Evolutionary conservation across 2,797 vertebrate genomes (phyloP), one percentile per base, ranked within the genome.

Genomic region (Acanthis flammea): DNA sequence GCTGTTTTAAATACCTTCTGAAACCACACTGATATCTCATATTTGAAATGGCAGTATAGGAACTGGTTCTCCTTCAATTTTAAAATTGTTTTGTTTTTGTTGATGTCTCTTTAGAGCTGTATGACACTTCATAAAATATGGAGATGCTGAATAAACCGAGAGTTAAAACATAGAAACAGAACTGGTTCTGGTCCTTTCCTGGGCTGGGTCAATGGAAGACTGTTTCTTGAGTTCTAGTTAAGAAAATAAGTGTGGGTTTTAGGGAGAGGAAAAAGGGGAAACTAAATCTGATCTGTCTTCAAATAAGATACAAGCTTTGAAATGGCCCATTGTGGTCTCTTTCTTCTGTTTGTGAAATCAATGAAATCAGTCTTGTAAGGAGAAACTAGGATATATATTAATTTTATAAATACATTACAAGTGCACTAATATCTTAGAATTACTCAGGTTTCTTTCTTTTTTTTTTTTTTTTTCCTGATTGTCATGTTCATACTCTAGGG

Each of bases 311-410:
- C 9, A 63, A 18, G 54, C 13, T 73, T 7, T 54, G 68, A 31
- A 50, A 41, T 14, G 19, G 44, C 19, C 39, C 10, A 27, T 54
- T 0, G 0, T 19, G 15, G 22, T 48, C 6, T 81, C 28, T 75
- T 24, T 73, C 14, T 62, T 57, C 35, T 72, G 23, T 63, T 77
- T 48, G 15, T 74, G 57, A 77, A 73, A 76, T 73, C 9, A 16
- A 12, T 53, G 5, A 55, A 77, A 78, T 65, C 30, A 78, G 39
- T n/a, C 28, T 58, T 28, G 9, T 3, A 4, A 24, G n/a, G 31
- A 91, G 12, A 19, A 33, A 44, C 23, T 51, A 0, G 0, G 15
- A 10, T 80, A 54, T 81, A 86, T 78, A 86, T 41, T 7, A 1
- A 22, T 54, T 75, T 81, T 58, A 44, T 48, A 81, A 82, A 82